Base-by-base conservation (phyloP, 1,140 invertebrate species). In the Myzus persicae region DNA sequence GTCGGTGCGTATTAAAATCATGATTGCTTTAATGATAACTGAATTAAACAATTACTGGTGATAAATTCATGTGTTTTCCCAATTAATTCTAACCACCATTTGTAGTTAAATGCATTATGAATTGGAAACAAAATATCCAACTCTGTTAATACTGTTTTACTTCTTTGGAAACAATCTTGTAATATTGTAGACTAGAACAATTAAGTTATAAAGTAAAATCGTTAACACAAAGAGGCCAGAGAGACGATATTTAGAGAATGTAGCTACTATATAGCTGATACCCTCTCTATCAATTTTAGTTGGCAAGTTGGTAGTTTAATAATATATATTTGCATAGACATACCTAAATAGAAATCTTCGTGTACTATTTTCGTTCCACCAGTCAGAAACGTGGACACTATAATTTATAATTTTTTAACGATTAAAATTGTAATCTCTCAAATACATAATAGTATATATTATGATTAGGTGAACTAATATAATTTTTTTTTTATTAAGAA, bases 281-380 rank as follows among this genome's bases (percentile, higher is more conserved):
- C 38, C 82, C 82, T 42, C 40, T 84, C 40, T 84, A 84, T 84
- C 38, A 84, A 84, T 40, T 40, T 84, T 40, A 84, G 38, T 84
- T 40, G 40, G 82, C 82, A 84, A 84, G 82, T 84, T 40, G 40
- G 40, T 42, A 42, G 24, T 84, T 84, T 40, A 84, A 40, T 84
- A 40, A 84, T 40, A 84, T 84, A 84, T 84, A 84, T 84, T 40
- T 84, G 38, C 22, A 26, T 84, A 40, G 38, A 40, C 38, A 84
- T 84, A 84, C 38, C 82, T 84, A 84, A 84, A 84, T 84, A 84
- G 24, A 84, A 84, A 84, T 76, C 59, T 76, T 36, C 59, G 59
- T 76, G 59, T 84, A 84, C 82, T 84, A 84, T 84, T 84, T 40
- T 84, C 82, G 82, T 84, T 40, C 3, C 82, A 11, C 40, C 24